These are phyloP conservation scores for Drymonia ruficornis DNA, from an alignment of 2,888 invertebrate genomes.

Conservation along the genomic window DNA sequence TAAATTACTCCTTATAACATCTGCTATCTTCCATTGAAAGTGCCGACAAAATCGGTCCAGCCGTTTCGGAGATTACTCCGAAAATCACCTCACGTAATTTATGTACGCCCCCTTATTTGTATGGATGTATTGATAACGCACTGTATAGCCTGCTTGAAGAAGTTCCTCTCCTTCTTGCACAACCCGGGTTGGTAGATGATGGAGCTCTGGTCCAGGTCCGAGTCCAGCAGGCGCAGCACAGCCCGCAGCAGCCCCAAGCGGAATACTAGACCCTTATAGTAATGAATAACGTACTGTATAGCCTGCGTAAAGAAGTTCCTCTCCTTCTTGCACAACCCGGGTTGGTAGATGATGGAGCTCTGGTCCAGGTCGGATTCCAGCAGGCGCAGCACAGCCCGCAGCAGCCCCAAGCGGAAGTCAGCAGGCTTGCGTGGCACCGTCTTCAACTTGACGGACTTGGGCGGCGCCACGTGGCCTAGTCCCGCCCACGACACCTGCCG, in stretches of 20 bases:
- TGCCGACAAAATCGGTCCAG: too few species aligned
- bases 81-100: too few species aligned
- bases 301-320: not conserved
- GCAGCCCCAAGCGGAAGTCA: not conserved
- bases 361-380: not conserved
- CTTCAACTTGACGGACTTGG: too few species aligned
- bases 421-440: too few species aligned
- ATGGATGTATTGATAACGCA: too few species aligned
- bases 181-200: not conserved
- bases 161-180: not conserved
- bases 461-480: constrained; percentile 11
- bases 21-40: too few species aligned
- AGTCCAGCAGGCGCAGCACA: not conserved
- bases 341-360: not conserved
- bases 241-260: not conserved
- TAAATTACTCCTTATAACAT: too few species aligned
- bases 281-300: not conserved
- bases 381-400: not conserved
- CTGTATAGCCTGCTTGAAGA: not conserved
- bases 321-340: not conserved
- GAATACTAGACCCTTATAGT: not conserved
- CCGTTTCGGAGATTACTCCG: too few species aligned
- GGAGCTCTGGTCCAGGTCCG: not conserved
- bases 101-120: too few species aligned
- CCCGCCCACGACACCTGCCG: constrained; percentile 15